These are phyloP conservation scores for Lasiurus borealis DNA, from an alignment of 2,113 vertebrate species.

Conservation along the genomic window DNA sequence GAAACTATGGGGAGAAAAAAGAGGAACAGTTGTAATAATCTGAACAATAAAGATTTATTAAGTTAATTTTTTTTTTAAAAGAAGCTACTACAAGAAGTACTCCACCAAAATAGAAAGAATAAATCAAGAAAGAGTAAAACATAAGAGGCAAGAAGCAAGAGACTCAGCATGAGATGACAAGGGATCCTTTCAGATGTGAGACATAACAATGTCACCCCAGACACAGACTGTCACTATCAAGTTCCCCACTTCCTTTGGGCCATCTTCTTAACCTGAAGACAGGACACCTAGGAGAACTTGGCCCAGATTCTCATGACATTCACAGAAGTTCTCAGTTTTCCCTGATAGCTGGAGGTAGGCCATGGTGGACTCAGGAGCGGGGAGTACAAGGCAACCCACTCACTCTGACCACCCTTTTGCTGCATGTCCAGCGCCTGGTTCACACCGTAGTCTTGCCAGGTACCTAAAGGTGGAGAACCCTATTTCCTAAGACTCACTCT, in stretches of 20 bases:
- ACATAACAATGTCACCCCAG: not conserved
- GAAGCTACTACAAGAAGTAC: not conserved
- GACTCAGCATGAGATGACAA: not conserved
- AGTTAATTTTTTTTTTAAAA: not conserved
- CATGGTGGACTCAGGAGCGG: not conserved
- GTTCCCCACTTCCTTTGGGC: no score
- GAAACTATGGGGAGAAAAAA: no score
- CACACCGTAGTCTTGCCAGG: not conserved
- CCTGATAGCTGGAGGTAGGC: not conserved
- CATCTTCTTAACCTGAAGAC: not conserved
- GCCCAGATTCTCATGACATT: not conserved
- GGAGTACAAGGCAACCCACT: not conserved
- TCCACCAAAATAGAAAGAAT: constrained; percentile 20
- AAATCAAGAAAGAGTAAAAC: constrained; percentile 6
- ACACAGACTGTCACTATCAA: not conserved
- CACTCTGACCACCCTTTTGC: not conserved
- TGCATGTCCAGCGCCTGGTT: no score
- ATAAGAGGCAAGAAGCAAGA: not conserved
- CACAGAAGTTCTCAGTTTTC: not conserved
- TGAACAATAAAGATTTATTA: no score
- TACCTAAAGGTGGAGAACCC: not conserved
- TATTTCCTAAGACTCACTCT: not conserved
- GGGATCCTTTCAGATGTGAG: not conserved
- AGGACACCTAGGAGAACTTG: not conserved
- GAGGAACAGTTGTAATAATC: no score